Evolutionary conservation across 2,113 vertebrate genomes (phyloP), one percentile per base, ranked within the genome.

Genomic region (Trogon melanurus): DNA sequence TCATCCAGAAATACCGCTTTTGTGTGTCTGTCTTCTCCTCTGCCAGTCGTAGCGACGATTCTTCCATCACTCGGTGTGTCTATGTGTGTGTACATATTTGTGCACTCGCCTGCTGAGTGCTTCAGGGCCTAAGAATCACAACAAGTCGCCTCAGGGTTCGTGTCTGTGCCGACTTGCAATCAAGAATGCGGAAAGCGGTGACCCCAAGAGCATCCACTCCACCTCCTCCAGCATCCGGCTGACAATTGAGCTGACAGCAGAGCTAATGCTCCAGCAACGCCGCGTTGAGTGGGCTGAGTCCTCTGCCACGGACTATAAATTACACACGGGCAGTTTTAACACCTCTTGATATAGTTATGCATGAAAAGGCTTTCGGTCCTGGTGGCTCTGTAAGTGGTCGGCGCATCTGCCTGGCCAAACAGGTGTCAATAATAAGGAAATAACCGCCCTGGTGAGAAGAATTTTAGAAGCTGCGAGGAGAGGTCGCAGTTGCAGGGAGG

Each of bases 381-480:
- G 7, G 50, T 2, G 1, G 61, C 66, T 79, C 90, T 64, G 13
- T 17, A 73, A 87, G 62, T 11, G 74, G 53, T 64, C 47, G 44
- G 47, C 5, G 34, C 47, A 22, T 65, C 79, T 72, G 82, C 44
- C 80, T 82, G 66, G 12, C 82, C 88, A 90, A 88, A 47, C 57
- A 89, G 83, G 73, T 89, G 80, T 82, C 60, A 41, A 88, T 67
- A 79, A 86, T 41, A 69, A 84, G 91, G 79, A 95, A 95, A 87
- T 70, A 65, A 73, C 25, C 67, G 11, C 76, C 5, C 29, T 22
- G 82, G 89, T 67, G 95, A 90, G 72, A 93, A 56, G 84, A 89
- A 88, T 76, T 91, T 78, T 93, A 95, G 91, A 95, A 95, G 91
- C 85, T 81, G 85, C 38, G 79, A 91, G 88, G 51, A 90, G 82